phyloP scores from a whole-genome alignment of 2,888 invertebrate genomes.

The Parnassius orleans region DNA sequence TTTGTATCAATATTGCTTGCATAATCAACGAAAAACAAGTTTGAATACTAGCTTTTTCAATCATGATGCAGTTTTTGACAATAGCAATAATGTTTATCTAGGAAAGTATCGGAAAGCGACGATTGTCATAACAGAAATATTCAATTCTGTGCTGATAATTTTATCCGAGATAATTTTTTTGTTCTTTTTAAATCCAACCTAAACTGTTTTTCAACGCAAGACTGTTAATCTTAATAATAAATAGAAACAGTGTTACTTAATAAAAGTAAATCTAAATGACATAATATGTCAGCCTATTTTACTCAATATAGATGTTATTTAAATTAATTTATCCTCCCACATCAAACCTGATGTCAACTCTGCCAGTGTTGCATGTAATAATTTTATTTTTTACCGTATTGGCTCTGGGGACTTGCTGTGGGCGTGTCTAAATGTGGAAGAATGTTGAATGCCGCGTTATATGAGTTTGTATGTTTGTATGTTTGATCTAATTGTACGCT shows the following conservation, averaged over 20 bases:
- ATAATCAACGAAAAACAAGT: background rate
- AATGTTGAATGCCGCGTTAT: constrained; percentile 29
- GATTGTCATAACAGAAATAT: no score
- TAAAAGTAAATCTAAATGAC: background rate
- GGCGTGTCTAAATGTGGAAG: constrained; percentile 38
- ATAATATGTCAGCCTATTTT: constrained; percentile 1
- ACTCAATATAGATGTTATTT: constrained; percentile 6
- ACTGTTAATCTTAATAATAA: background rate
- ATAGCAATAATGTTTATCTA: constrained; percentile 12
- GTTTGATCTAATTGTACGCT: constrained; percentile 48
- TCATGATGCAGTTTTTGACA: constrained; percentile 10
- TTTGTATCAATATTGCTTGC: background rate
- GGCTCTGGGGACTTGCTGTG: constrained; percentile 39
- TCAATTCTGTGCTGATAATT: background rate
- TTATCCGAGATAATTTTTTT: background rate
- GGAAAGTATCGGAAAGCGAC: background rate
- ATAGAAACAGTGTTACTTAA: background rate
- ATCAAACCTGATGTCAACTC: constrained; percentile 36
- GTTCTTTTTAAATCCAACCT: background rate
- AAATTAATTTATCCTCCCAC: constrained; percentile 26
- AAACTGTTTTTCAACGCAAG: background rate
- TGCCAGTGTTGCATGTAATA: constrained; percentile 15
- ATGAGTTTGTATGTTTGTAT: constrained; percentile 42
- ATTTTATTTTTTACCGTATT: constrained; percentile 31
- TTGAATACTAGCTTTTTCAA: constrained; percentile 8